These are phyloP conservation scores for Neoscelio sp. DNA, from an alignment of 2,888 invertebrate species.

Conservation along the genomic window DNA sequence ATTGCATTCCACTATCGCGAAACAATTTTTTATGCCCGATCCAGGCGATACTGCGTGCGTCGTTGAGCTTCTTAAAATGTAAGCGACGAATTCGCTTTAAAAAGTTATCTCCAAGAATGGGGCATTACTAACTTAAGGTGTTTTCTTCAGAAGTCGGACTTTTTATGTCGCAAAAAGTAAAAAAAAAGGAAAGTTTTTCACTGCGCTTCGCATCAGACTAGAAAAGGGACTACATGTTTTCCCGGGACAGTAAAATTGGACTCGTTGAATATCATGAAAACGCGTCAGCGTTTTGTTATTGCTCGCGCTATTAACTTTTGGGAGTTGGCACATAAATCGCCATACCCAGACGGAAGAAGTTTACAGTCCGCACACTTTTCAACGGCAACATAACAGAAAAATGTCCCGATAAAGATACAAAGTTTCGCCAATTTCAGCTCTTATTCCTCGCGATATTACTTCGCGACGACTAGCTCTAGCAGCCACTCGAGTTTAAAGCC, in stretches of 20 bases:
- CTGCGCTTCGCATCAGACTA: constrained; percentile 51
- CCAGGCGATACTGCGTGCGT: constrained; percentile 26
- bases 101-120: constrained; percentile 56
- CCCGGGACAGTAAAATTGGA: constrained; percentile 55
- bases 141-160: constrained; percentile 50
- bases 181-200: constrained; percentile 45
- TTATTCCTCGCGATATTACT: constrained; percentile 53
- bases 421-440: constrained; percentile 56
- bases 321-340: constrained; percentile 60
- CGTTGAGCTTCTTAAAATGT: constrained; percentile 54
- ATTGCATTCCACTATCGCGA: constrained; percentile 1
- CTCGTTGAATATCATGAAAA: constrained; percentile 61
- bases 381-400: constrained; percentile 61
- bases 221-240: constrained; percentile 57
- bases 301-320: constrained; percentile 63
- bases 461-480: constrained; percentile 32
- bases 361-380: constrained; percentile 60
- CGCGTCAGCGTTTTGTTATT: constrained; percentile 64
- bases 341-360: constrained; percentile 54
- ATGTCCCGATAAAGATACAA: constrained; percentile 64
- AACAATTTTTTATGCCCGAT: constrained; percentile 50
- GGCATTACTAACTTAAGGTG: constrained; percentile 53
- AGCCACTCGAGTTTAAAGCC: constrained; percentile 56
- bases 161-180: constrained; percentile 42
- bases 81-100: constrained; percentile 51